phyloP scores from a whole-genome alignment of 2,797 vertebrate species.

The Platalea minor region DNA sequence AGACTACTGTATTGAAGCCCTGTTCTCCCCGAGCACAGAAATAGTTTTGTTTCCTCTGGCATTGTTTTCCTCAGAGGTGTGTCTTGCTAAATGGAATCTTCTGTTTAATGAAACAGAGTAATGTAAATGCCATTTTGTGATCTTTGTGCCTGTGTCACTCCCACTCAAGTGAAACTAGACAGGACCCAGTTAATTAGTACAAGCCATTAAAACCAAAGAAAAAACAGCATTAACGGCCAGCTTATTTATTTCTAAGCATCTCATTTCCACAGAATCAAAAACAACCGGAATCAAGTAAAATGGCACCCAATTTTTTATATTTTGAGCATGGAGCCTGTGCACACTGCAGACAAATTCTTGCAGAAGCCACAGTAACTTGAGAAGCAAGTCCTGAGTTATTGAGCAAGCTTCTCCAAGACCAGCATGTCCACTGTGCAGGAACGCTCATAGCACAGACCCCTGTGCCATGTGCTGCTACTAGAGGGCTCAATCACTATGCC shows the following conservation, averaged over 20 bases:
- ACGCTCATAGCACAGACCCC: neutral
- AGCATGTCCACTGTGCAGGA: neutral
- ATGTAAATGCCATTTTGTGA: conserved; percentile 31
- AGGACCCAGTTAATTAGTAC: conserved; percentile 42
- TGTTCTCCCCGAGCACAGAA: conserved; percentile 34
- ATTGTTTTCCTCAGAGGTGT: conserved; percentile 44
- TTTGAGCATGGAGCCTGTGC: neutral
- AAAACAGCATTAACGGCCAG: neutral
- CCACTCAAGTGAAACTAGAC: conserved; percentile 30
- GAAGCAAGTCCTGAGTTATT: neutral
- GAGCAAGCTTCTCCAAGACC: neutral
- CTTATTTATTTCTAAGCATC: conserved; percentile 46
- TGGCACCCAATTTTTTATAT: neutral
- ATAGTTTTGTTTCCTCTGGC: conserved; percentile 35
- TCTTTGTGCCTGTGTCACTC: conserved; percentile 10
- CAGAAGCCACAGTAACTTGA: neutral
- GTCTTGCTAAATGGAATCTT: conserved; percentile 28
- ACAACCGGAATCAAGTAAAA: neutral
- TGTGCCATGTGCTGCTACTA: neutral
- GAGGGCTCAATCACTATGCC: neutral
- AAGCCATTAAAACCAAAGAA: conserved; percentile 30
- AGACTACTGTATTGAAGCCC: conserved; percentile 51
- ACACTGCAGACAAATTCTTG: neutral
- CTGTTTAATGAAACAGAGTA: conserved; percentile 37
- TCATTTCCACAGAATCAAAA: neutral